These are phyloP conservation scores for Coregonus sp. DNA, from an alignment of 2,797 vertebrate species.

Conservation along the genomic window DNA sequence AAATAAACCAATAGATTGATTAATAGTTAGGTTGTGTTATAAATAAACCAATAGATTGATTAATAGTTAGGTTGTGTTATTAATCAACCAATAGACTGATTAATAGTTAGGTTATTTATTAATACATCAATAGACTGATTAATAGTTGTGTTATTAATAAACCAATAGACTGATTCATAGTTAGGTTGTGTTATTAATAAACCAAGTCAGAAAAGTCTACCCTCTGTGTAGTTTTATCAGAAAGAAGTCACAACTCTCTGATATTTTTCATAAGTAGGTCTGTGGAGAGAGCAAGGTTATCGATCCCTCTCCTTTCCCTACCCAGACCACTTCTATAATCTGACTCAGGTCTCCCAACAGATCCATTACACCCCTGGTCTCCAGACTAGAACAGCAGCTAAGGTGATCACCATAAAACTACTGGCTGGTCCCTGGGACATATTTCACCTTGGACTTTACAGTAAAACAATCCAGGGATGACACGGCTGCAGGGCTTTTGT, in stretches of 20 bases:
- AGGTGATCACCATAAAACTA: conserved; percentile 82
- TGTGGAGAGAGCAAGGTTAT: conserved; percentile 69
- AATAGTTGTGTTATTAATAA: not conserved
- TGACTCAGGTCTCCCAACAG: conserved; percentile 76
- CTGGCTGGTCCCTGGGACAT: conserved; percentile 48
- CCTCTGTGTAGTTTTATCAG: conserved; percentile 69
- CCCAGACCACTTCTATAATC: conserved; percentile 79
- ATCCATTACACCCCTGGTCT: conserved; percentile 85
- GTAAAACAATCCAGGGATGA: not conserved
- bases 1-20: too few relatives aligned
- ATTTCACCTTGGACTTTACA: conserved; percentile 54
- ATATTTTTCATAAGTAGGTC: conserved; percentile 71
- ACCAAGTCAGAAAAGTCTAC: conserved; percentile 19
- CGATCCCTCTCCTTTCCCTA: conserved; percentile 64
- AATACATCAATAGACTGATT: too few relatives aligned
- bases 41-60: too few relatives aligned
- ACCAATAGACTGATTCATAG: not conserved
- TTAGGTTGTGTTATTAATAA: not conserved
- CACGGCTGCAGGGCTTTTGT: not conserved
- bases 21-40: too few relatives aligned
- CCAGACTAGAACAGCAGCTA: conserved; percentile 81
- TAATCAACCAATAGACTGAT: too few relatives aligned
- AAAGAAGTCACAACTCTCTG: conserved; percentile 68
- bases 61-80: too few relatives aligned
- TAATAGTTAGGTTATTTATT: too few relatives aligned